These are phyloP conservation scores for Erpetoichthys calabaricus DNA, from an alignment of 2,797 vertebrate species.

Conservation along the genomic window DNA sequence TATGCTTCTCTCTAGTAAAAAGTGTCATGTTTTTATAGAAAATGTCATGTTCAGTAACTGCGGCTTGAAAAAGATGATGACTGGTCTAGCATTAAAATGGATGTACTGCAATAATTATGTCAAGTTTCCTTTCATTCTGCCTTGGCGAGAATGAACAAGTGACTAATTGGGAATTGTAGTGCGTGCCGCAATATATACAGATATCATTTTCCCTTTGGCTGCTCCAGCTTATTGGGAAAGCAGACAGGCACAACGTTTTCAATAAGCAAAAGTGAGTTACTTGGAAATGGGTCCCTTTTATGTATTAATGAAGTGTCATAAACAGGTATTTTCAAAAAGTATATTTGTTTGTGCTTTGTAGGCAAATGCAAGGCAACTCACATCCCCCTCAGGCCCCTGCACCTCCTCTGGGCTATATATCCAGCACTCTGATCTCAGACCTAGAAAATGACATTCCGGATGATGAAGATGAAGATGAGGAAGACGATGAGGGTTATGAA, in stretches of 20 bases:
- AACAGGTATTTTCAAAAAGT: not conserved
- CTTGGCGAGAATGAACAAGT: too few species aligned
- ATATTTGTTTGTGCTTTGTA: constrained; percentile 24
- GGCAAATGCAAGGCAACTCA: constrained; percentile 87
- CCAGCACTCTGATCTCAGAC: constrained; percentile 90
- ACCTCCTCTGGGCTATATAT: constrained; percentile 87
- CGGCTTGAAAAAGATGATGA: constrained; percentile 52
- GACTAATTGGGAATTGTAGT: too few species aligned
- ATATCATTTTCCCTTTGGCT: too few species aligned
- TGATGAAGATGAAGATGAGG: constrained; percentile 65
- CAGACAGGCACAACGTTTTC: too few species aligned
- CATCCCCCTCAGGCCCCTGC: constrained; percentile 84
- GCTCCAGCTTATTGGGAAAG: too few species aligned
- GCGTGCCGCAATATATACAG: too few species aligned
- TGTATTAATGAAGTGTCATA: too few species aligned
- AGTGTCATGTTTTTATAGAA: constrained; percentile 37
- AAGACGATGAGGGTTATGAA: constrained; percentile 86
- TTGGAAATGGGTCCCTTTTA: too few species aligned
- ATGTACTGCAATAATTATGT: constrained; percentile 14
- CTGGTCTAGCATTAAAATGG: constrained; percentile 50
- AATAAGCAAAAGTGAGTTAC: too few species aligned
- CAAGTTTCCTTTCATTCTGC: constrained; percentile 4
- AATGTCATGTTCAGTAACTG: constrained; percentile 52
- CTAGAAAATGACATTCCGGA: constrained; percentile 88
- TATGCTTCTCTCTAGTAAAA: not conserved